Base-by-base conservation (phyloP, 2,797 vertebrate species). In the Pseudopleuronectes americanus region DNA sequence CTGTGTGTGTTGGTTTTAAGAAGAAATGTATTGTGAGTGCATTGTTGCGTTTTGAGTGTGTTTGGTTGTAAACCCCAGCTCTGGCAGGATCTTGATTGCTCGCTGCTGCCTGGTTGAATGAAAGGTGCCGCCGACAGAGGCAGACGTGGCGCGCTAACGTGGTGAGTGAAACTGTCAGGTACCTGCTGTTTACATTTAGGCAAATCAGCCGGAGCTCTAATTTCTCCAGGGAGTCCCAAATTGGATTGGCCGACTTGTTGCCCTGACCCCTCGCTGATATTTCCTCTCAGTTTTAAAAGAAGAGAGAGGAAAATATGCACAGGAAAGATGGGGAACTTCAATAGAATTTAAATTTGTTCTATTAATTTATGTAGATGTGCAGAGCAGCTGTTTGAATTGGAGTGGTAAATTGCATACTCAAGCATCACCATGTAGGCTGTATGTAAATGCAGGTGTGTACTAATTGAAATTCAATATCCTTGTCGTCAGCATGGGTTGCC, bases 401-500 rank as follows among this genome's bases (percentile, higher is more conserved):
- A 79, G 87, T 92, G 81, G 89, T 92, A 87, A 94, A 93, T 91
- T 92, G 92, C 92, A 92, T 90, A 89, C 81, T 83, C 81, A 83
- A 92, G 89, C 84, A 87, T 90, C 66, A 75, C 82, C 88, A 87
- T 92, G 89, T 92, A 91, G 86, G 82, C 86, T 87, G 87, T 91
- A 91, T 94, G 92, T 90, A 93, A 93, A 93, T 93, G 81, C 82
- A 90, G 89, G 80, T 85, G 84, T 90, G 80, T 56, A 74, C 86
- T 91, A 92, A 94, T 90, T 94, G 92, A 90, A 93, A 93, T 92
- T 92, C 93, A 93, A 91, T 94, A 93, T 90, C 87, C 75, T 90
- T 89, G 86, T 89, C 80, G 61, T 92, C 87, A 83, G 90, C 77
- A 86, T 45, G 62, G 87, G 84, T 91, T 87, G 82, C 76, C 74